A percentile compares a stretch with the other conserved stretches of the same genome.
These are phyloP conservation scores for Drosophila prolongata DNA, from an alignment of 2,888 invertebrate genomes.

Conservation along the genomic window DNA sequence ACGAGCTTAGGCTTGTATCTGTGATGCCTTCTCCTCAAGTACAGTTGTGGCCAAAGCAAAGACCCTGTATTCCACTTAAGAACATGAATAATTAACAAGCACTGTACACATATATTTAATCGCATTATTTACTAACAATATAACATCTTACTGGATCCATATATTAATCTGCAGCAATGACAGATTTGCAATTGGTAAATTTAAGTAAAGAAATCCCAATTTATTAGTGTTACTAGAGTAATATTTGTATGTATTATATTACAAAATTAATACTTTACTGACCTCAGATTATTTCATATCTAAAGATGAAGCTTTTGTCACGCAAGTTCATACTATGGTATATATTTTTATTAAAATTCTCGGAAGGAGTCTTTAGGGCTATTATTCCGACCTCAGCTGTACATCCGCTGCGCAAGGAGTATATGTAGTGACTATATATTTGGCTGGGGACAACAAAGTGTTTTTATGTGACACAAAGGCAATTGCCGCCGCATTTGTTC, in stretches of 20 bases:
- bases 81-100: too few relatives aligned
- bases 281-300: too few relatives aligned
- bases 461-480: constrained; percentile 64
- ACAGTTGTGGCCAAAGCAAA: neutral
- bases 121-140: neutral
- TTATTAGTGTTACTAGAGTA: too few relatives aligned
- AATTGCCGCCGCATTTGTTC: constrained; percentile 53
- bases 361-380: neutral
- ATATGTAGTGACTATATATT: constrained; percentile 4
- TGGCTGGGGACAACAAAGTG: constrained; percentile 64
- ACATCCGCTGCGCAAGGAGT: neutral
- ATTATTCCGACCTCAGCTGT: neutral
- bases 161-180: too few relatives aligned
- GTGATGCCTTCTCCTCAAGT: neutral
- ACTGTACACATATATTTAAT: neutral
- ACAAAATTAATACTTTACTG: too few relatives aligned
- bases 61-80: too few relatives aligned
- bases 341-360: too few relatives aligned
- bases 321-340: too few relatives aligned
- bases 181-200: neutral
- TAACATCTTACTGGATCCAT: neutral
- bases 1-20: constrained; percentile 60
- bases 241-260: too few relatives aligned
- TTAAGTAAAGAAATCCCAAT: neutral
- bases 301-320: too few relatives aligned